Conservation (phyloP, 2,797 vertebrate genomes). For the Cygnus olor region DNA sequence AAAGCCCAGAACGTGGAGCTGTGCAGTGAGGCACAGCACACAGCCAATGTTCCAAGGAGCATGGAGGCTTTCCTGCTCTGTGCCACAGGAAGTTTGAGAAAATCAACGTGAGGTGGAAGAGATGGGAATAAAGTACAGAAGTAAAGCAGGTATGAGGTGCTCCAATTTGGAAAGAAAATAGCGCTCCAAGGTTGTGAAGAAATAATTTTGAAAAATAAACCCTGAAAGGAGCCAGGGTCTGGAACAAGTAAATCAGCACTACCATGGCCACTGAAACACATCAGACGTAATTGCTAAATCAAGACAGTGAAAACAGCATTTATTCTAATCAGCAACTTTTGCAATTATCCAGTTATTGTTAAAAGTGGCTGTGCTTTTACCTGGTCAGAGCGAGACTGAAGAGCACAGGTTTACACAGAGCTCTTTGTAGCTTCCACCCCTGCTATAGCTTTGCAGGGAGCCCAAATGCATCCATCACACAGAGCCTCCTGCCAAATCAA, state of each 20-base stretch:
- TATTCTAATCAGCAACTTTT: background rate
- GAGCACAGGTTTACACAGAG: background rate
- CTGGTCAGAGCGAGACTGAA: background rate
- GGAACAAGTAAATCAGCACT: background rate
- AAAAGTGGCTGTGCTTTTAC: background rate
- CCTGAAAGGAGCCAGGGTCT: background rate
- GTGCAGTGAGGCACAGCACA: background rate
- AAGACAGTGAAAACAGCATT: background rate
- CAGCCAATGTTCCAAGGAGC: background rate
- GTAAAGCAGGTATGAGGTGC: background rate
- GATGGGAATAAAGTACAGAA: conserved; percentile 7
- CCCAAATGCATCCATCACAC: background rate
- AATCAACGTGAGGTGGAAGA: background rate
- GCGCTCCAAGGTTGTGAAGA: background rate
- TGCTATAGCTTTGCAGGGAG: background rate
- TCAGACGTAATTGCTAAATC: background rate
- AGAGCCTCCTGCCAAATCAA: background rate
- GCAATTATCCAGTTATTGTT: background rate
- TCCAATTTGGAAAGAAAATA: background rate
- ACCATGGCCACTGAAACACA: conserved; percentile 8
- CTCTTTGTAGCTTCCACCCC: background rate
- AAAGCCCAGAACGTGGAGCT: background rate
- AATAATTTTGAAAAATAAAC: background rate
- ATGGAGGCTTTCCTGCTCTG: background rate
- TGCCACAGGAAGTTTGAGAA: conserved; percentile 49